These are phyloP conservation scores for Trogon melanurus DNA, from an alignment of 2,113 vertebrate genomes.

Conservation along the genomic window DNA sequence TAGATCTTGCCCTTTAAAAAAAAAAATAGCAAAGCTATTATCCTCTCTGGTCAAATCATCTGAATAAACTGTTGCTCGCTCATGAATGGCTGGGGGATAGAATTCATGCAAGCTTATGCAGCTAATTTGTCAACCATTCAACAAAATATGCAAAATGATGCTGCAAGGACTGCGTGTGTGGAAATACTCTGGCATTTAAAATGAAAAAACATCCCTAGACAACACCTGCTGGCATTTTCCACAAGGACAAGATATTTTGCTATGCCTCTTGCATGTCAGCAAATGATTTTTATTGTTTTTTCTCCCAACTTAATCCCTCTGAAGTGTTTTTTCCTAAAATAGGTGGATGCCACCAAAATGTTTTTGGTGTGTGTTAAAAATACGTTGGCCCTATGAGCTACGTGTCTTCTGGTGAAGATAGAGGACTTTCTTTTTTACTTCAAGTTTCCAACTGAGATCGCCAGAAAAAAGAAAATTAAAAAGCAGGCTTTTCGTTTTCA, in stretches of 20 bases:
- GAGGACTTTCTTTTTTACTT: constrained; percentile 70
- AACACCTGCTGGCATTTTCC: constrained; percentile 59
- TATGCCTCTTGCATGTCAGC: background rate
- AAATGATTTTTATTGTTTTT: constrained; percentile 28
- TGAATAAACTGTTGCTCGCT: constrained; percentile 45
- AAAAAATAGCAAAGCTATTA: background rate
- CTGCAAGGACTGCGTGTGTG: background rate
- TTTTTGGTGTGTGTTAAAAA: constrained; percentile 32
- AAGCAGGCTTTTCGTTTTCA: constrained; percentile 58
- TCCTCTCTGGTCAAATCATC: constrained; percentile 6
- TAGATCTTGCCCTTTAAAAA: background rate
- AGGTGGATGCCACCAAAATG: background rate
- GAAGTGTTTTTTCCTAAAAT: constrained; percentile 14
- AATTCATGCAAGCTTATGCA: constrained; percentile 6
- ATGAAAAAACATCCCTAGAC: background rate
- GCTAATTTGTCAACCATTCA: constrained; percentile 37
- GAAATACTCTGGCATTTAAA: background rate
- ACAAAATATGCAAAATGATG: constrained; percentile 23
- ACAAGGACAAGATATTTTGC: constrained; percentile 43
- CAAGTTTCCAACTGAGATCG: constrained; percentile 62
- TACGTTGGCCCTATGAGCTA: background rate
- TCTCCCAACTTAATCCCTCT: background rate
- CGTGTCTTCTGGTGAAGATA: constrained; percentile 26
- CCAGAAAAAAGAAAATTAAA: constrained; percentile 70
- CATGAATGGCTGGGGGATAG: background rate